Evolutionary conservation across 2,888 invertebrate genomes (phyloP), one percentile per base, ranked within the genome.

Genomic region (Drosophila cognata): DNA sequence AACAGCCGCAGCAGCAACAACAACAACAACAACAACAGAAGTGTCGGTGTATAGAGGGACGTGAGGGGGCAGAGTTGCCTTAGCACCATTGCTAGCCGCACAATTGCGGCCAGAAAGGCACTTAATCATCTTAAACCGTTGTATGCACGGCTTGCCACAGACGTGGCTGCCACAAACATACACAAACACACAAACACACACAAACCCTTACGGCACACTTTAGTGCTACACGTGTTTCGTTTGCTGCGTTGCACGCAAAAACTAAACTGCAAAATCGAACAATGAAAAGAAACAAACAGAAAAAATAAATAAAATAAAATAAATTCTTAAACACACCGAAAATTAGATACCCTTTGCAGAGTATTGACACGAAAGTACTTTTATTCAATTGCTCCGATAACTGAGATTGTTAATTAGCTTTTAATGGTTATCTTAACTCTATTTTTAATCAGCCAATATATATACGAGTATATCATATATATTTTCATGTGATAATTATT

Each of bases 81-180:
- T 79, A 83, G 81, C 76, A 66, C 79, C 67, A 43, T 57, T 57
- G 66, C 43, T 79, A 53, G 73, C 85, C 85, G 76, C 88, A 81
- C 69, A 81, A 80, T 75, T 88, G 85, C 80, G 89, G 88, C 88
- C 82, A 82, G 81, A 82, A 88, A 88, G 88, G 88, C 89, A 88
- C 88, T 88, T 88, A 88, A 88, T 88, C 88, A 88, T 88, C 88
- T 89, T 88, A 88, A 88, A 89, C 88, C 79, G 88, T 88, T 88
- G 88, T 88, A 89, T 88, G 88, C 84, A 79, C 71, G 85, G 89
- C 70, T 76, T 83, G 78, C 87, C 89, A 75, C 89, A 87, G 88
- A 86, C 86, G 84, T 78, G 71, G 74, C 77, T 74, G 72, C 79
- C 72, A 62, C 69, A 58, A 36, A 25, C 31, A 56, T 35, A 71